phyloP scores from a whole-genome alignment of 2,113 vertebrate species.

The Noctilio leporinus region DNA sequence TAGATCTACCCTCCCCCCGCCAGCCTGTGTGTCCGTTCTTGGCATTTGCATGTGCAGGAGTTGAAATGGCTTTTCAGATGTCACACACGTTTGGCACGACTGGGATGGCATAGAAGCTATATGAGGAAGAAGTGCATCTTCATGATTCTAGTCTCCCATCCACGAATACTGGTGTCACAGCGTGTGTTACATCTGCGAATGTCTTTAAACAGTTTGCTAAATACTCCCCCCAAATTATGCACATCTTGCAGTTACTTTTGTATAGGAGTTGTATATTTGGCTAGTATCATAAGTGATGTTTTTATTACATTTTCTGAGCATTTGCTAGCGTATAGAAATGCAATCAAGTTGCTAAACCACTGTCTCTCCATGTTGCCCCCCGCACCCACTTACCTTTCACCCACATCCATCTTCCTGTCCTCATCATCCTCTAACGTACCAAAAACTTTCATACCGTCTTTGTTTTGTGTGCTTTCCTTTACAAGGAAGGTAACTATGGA shows the following conservation, averaged over 20 bases:
- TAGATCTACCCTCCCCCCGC: background rate
- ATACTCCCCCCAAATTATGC: background rate
- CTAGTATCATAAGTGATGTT: background rate
- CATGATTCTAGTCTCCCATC: background rate
- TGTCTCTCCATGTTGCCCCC: background rate
- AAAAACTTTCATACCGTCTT: background rate
- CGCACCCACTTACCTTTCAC: background rate
- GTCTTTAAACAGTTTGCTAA: background rate
- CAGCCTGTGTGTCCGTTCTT: background rate
- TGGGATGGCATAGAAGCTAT: background rate
- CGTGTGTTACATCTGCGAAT: background rate
- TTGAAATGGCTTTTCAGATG: background rate
- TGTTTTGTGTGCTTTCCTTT: background rate
- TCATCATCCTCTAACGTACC: background rate
- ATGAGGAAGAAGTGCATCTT: background rate
- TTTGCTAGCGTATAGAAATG: background rate
- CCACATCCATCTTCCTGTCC: background rate
- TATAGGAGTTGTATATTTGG: background rate
- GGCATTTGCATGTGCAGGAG: background rate
- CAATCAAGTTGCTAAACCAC: background rate
- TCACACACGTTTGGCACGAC: background rate
- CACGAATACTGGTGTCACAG: background rate
- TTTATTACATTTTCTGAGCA: background rate
- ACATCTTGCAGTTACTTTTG: background rate
- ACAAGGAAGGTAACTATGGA: background rate